Conservation (phyloP, 2,113 vertebrate genomes). For the Cyanistes caeruleus region DNA sequence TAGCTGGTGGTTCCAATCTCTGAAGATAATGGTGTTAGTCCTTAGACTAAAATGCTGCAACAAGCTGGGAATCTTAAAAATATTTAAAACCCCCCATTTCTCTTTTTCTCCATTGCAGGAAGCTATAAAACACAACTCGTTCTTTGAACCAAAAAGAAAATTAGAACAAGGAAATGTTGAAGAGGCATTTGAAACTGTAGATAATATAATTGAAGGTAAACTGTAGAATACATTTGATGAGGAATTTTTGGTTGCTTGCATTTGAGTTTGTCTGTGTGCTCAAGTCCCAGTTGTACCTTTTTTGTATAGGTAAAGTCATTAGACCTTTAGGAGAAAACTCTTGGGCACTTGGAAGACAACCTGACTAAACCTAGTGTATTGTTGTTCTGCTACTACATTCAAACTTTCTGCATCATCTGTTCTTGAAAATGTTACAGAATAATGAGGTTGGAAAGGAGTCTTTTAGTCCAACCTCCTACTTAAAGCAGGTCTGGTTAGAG, state of each 20-base stretch:
- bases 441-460: not conserved
- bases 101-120: slow-evolving; percentile 66
- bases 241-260: not conserved
- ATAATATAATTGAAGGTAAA: slow-evolving; percentile 79
- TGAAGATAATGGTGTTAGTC: not conserved
- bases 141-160: slow-evolving; percentile 69
- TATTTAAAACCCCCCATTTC: not conserved
- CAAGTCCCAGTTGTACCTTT: not conserved
- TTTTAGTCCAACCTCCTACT: not conserved
- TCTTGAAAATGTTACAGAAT: not conserved
- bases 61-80: not conserved
- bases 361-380: not conserved
- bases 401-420: not conserved
- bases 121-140: slow-evolving; percentile 71
- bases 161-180: slow-evolving; percentile 75
- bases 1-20: not conserved
- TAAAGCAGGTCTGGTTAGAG: not conserved
- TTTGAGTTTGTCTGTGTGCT: not conserved
- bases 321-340: not conserved
- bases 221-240: not conserved
- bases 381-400: not conserved
- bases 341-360: not conserved
- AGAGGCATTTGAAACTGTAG: slow-evolving; percentile 69
- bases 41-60: not conserved
- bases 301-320: not conserved